phyloP scores from a whole-genome alignment of 1,140 invertebrate species.

The Drosophila bocki region DNA sequence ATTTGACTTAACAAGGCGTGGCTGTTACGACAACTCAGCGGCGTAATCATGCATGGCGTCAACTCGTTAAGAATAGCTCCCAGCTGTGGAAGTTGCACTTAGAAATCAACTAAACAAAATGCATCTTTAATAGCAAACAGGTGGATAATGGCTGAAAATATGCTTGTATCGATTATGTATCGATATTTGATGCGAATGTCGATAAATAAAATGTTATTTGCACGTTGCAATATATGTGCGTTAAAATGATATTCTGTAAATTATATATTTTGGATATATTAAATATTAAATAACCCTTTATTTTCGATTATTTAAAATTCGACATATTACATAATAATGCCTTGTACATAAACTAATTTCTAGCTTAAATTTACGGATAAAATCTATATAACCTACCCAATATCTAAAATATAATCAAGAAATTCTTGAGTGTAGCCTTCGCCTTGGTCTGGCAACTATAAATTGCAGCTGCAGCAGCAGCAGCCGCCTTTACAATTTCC shows the following conservation, averaged over 20 bases:
- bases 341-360: neutral
- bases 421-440: slow-evolving; percentile 14
- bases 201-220: too few relatives aligned
- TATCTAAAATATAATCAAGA: slow-evolving; percentile 1
- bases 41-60: slow-evolving; percentile 64
- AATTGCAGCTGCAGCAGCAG: slow-evolving; percentile 38
- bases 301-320: too few relatives aligned
- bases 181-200: too few relatives aligned
- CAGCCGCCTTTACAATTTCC: slow-evolving; percentile 47
- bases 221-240: too few relatives aligned
- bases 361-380: neutral
- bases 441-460: slow-evolving; percentile 43
- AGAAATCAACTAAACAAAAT: neutral
- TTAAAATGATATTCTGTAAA: too few relatives aligned
- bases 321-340: too few relatives aligned
- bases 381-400: neutral
- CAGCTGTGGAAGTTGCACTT: slow-evolving; percentile 25
- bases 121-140: neutral
- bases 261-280: too few relatives aligned
- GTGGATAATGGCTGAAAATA: neutral
- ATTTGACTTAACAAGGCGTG: slow-evolving; percentile 70
- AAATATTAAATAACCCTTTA: neutral
- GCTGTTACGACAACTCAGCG: slow-evolving; percentile 43
- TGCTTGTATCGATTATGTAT: too few relatives aligned
- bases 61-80: slow-evolving; percentile 22